These are phyloP conservation scores for Oedothorax gibbosus DNA, from an alignment of 1,140 invertebrate genomes.

Conservation along the genomic window DNA sequence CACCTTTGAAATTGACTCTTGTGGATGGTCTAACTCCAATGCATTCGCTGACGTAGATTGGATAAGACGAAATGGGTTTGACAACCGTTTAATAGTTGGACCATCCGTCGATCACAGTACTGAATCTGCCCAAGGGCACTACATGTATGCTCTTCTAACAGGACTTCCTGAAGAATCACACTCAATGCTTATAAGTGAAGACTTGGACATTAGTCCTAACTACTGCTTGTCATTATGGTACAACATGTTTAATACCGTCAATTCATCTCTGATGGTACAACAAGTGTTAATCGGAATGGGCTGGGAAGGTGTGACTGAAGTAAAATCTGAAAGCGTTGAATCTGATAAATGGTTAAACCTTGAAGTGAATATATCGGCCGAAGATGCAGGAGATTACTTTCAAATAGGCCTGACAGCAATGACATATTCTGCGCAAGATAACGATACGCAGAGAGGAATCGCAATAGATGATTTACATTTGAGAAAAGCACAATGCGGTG, in stretches of 20 bases:
- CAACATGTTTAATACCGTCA: constrained; percentile 49
- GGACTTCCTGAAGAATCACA: not conserved
- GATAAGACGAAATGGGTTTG: constrained; percentile 32
- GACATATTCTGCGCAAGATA: constrained; percentile 16
- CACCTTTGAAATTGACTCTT: constrained; percentile 61
- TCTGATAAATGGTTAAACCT: constrained; percentile 38
- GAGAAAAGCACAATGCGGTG: constrained; percentile 18
- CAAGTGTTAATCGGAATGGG: constrained; percentile 37
- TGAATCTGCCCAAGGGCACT: constrained; percentile 57
- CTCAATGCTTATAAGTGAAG: constrained; percentile 58
- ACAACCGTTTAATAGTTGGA: constrained; percentile 53
- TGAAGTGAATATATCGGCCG: constrained; percentile 48
- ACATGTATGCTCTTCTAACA: constrained; percentile 59
- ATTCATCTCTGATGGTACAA: constrained; percentile 36
- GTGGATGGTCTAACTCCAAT: constrained; percentile 58
- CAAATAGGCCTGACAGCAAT: constrained; percentile 42
- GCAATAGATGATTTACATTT: constrained; percentile 61
- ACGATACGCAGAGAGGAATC: constrained; percentile 50
- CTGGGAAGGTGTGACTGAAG: constrained; percentile 32
- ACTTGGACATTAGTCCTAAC: constrained; percentile 34
- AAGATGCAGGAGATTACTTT: constrained; percentile 51
- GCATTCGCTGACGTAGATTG: constrained; percentile 47
- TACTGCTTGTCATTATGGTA: constrained; percentile 54
- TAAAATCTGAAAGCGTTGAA: constrained; percentile 10
- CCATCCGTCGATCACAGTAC: constrained; percentile 57